Base-by-base conservation (phyloP, 2,113 vertebrate genomes). In the Etheostoma spectabile region DNA sequence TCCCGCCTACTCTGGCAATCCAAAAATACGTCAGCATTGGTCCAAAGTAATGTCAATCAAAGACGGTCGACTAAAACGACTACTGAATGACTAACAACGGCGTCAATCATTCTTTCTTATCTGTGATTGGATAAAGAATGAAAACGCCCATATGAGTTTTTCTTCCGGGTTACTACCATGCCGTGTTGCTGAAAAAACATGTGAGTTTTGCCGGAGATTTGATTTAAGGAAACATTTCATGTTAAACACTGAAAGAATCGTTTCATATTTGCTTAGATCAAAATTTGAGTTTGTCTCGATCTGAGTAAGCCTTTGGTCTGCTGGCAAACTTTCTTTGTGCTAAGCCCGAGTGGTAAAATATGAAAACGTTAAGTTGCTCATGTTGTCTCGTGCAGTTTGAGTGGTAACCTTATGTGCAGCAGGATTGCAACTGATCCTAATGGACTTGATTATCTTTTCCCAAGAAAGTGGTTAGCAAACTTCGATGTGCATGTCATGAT, bases 111-210 rank as follows among this genome's bases (percentile, higher is more conserved):
- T 6, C 0, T 0, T 21, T 14, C 18, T 52, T 0, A 1, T 6
- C 18, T n/a, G 16, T 86, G 73, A 96, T 91, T 95, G 90, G 95
- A 16, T 27, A 12, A 8, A 18, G 1, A 1, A 0, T 1, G 4
- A 33, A 33, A 38, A 27, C 67, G 67, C 85, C 64, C 8, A 15
- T 0, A 0, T 0, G 0, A 5, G 22, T 76, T 79, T 76, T 79
- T 52, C 77, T 93, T 95, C 95, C 95, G 92, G 93, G 87, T 84
- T 59, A 38, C 0, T 10, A 70, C 24, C 53, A 89, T 94, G 90
- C 93, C 91, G 90, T 88, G 90, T 79, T 87, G 51, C 82, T 91
- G 88, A 90, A 52, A 24, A 24, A 85, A 80, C 94, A 93, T 91
- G 95, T 95, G 95, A 93, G 92, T 83, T 84, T 86, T 57, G 46